phyloP scores from a whole-genome alignment of 1,140 invertebrate genomes.

The Papilio xuthus region DNA sequence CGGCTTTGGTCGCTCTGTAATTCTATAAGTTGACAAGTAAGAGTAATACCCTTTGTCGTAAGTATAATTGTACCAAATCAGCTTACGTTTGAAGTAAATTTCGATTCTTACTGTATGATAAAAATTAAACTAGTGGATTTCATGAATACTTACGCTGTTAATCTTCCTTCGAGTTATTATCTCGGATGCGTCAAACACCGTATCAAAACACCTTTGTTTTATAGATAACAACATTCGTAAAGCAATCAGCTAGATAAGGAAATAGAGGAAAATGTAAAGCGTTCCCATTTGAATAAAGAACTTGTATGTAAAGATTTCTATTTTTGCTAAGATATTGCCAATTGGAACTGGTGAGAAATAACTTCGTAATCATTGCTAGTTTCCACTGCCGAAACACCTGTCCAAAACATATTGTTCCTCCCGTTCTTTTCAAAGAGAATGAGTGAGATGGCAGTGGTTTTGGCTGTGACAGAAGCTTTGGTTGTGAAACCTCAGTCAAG shows the following conservation, averaged over 20 bases:
- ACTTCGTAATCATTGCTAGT: background rate
- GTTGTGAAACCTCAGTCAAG: too few relatives aligned
- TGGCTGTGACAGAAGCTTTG: too few relatives aligned
- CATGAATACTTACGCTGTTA: conserved; percentile 3
- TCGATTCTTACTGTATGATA: background rate
- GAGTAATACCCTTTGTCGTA: conserved; percentile 29
- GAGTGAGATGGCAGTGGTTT: too few relatives aligned
- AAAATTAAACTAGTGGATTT: background rate
- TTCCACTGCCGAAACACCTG: too few relatives aligned
- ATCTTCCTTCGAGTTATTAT: conserved; percentile 33
- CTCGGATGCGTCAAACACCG: conserved; percentile 26
- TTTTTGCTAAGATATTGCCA: conserved; percentile 13
- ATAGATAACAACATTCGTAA: conserved; percentile 38
- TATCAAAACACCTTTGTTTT: conserved; percentile 39
- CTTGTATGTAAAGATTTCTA: conserved; percentile 28
- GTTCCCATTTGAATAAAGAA: conserved; percentile 31
- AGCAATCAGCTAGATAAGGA: conserved; percentile 36
- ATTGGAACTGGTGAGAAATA: background rate
- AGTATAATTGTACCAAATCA: conserved; percentile 19
- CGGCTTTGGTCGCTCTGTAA: background rate
- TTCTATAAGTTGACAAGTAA: conserved; percentile 24
- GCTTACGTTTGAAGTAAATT: conserved; percentile 13
- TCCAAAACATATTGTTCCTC: too few relatives aligned
- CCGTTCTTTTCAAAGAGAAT: too few relatives aligned
- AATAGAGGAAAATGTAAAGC: conserved; percentile 32